Conservation (phyloP, 2,888 invertebrate species). For the Ichneumon xanthorius region DNA sequence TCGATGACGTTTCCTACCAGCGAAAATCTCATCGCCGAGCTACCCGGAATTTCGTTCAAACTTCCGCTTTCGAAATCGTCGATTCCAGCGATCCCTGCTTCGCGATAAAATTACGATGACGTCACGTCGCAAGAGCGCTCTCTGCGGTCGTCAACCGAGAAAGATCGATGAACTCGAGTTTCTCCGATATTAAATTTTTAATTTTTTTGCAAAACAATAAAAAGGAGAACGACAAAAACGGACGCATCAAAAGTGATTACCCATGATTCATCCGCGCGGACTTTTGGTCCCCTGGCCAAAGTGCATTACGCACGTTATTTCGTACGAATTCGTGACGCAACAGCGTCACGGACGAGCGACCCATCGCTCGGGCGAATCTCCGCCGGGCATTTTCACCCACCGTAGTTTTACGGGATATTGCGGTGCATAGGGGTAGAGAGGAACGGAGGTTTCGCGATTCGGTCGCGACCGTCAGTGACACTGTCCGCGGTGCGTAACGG, state of each 20-base stretch:
- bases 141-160: slow-evolving; percentile 56
- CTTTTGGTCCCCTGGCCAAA: neutral
- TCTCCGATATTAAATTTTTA: slow-evolving; percentile 2
- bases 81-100: slow-evolving; percentile 20
- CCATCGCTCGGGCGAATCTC: slow-evolving; percentile 56
- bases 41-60: slow-evolving; percentile 20
- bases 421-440: neutral
- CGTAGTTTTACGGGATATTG: slow-evolving; percentile 34
- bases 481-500: slow-evolving; percentile 21
- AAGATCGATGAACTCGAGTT: slow-evolving; percentile 71
- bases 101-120: slow-evolving; percentile 16
- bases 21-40: neutral
- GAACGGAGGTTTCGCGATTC: neutral
- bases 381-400: slow-evolving; percentile 37
- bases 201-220: neutral
- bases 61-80: slow-evolving; percentile 43
- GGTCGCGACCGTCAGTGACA: slow-evolving; percentile 26
- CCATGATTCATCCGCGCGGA: neutral
- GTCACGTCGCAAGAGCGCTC: slow-evolving; percentile 65
- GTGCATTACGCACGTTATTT: slow-evolving; percentile 24
- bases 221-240: neutral
- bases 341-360: slow-evolving; percentile 55
- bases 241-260: neutral
- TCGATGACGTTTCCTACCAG: slow-evolving; percentile 8
- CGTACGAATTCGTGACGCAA: slow-evolving; percentile 62